Evolutionary conservation across 1,140 invertebrate genomes (phyloP).

Genomic region (Musca domestica): DNA sequence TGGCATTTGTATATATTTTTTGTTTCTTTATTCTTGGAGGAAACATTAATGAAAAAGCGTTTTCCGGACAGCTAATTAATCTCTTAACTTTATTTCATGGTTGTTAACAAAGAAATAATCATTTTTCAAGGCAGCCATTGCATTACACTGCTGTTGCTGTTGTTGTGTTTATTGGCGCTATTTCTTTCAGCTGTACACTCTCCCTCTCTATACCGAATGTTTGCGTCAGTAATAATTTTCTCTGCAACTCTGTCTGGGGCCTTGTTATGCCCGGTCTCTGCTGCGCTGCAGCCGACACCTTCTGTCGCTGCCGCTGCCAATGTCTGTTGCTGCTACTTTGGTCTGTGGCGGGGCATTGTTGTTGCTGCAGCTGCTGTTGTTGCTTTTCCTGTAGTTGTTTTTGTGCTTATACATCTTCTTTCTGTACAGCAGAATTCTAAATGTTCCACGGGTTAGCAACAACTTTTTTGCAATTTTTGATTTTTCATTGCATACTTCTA

Average conservation of each 20-base stretch:
- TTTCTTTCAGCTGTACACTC: too few species aligned
- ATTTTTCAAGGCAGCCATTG: too few species aligned
- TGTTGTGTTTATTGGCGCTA: too few species aligned
- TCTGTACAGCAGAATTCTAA: conserved; percentile 24
- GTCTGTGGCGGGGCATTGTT: conserved; percentile 8
- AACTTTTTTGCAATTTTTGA: conserved; percentile 23
- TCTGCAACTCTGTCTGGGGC: not conserved
- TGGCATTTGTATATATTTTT: too few species aligned
- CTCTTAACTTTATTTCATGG: too few species aligned
- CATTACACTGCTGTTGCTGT: too few species aligned
- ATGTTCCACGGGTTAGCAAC: conserved; percentile 24
- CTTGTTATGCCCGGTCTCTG: conserved; percentile 14
- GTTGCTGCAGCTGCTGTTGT: not conserved
- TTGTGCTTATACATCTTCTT: conserved; percentile 4
- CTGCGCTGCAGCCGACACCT: too few species aligned
- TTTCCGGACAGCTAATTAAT: too few species aligned
- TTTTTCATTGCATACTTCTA: conserved; percentile 21
- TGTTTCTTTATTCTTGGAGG: too few species aligned
- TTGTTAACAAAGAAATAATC: too few species aligned
- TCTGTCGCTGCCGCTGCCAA: not conserved
- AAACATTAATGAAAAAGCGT: too few species aligned
- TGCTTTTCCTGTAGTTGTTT: conserved; percentile 6
- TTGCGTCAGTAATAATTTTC: not conserved
- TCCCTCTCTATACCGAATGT: not conserved
- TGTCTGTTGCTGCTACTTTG: not conserved